Percentiles rank a stretch among this genome's conserved stretches.
Conservation (phyloP, 2,888 invertebrate genomes). For the Schizotus pectinicornis region DNA sequence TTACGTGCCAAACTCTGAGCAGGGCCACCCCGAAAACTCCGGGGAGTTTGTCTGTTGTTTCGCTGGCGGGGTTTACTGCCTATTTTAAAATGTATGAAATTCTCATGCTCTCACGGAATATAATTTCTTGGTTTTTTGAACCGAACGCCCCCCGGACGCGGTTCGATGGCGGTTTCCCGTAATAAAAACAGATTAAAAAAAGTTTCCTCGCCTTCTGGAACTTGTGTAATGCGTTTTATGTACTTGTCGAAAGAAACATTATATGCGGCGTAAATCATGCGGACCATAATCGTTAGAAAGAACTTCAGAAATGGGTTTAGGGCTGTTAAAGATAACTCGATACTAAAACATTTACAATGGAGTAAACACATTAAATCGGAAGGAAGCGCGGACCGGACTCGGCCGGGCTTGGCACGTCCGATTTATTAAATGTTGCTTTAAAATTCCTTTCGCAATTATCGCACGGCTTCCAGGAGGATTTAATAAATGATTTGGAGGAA, state of each 20-base stretch:
- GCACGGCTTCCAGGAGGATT: slow-evolving; percentile 18
- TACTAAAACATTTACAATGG: slow-evolving; percentile 13
- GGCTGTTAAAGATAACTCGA: slow-evolving; percentile 11
- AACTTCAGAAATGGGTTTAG: slow-evolving; percentile 11
- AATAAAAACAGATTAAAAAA: slow-evolving; percentile 5
- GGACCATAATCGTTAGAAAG: slow-evolving; percentile 11
- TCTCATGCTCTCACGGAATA: slow-evolving; percentile 15
- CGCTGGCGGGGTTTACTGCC: slow-evolving; percentile 27
- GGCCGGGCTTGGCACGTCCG: background rate
- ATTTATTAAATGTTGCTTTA: background rate
- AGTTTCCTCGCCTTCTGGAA: background rate
- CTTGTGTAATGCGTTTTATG: slow-evolving; percentile 20
- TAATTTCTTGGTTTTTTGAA: slow-evolving; percentile 21
- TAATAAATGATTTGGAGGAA: slow-evolving; percentile 20
- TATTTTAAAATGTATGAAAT: slow-evolving; percentile 39
- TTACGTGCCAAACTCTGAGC: slow-evolving; percentile 34
- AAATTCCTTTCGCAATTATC: slow-evolving; percentile 18
- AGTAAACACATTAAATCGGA: slow-evolving; percentile 9
- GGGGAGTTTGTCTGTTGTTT: slow-evolving; percentile 24
- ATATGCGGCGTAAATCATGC: slow-evolving; percentile 7
- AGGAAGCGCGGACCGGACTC: background rate
- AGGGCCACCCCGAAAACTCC: slow-evolving; percentile 17
- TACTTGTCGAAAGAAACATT: slow-evolving; percentile 18
- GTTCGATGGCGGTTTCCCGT: too few relatives aligned
- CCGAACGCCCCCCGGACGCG: slow-evolving; percentile 4